A percentile compares a stretch with the other conserved stretches of the same genome.
phyloP scores from a whole-genome alignment of 1,140 invertebrate species.

The Euglossa dilemma region DNA sequence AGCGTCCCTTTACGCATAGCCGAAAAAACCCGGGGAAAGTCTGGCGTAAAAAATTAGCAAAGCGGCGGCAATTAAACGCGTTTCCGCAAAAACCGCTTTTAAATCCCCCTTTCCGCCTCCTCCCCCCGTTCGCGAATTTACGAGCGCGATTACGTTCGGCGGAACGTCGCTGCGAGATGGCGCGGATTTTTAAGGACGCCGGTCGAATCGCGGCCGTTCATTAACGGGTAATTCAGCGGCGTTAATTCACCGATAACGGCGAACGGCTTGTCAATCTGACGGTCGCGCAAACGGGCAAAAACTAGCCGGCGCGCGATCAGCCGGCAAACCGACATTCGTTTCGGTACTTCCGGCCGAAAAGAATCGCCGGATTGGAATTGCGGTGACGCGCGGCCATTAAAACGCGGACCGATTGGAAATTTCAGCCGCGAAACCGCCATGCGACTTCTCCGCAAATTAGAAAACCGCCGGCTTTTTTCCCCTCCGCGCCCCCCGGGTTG shows the following conservation, averaged over 20 bases:
- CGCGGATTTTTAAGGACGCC: not conserved
- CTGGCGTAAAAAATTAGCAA: too few relatives aligned
- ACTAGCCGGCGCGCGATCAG: not conserved
- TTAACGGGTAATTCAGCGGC: not conserved
- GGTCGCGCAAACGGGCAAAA: not conserved
- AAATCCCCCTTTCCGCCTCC: too few relatives aligned
- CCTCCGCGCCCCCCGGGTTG: too few relatives aligned
- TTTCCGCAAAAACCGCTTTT: too few relatives aligned
- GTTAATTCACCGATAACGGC: not conserved
- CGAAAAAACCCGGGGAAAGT: too few relatives aligned
- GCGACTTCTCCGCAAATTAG: slow-evolving; percentile 39
- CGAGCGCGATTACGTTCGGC: too few relatives aligned
- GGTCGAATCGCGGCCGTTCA: not conserved
- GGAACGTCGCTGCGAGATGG: not conserved
- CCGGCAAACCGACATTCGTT: slow-evolving; percentile 36
- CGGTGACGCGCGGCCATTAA: slow-evolving; percentile 7
- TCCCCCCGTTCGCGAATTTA: not conserved
- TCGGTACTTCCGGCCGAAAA: slow-evolving; percentile 16
- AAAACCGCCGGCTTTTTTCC: slow-evolving; percentile 24
- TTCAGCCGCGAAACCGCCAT: slow-evolving; percentile 14
- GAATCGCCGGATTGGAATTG: slow-evolving; percentile 47
- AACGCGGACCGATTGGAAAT: slow-evolving; percentile 40
- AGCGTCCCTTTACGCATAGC: too few relatives aligned
- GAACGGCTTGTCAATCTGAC: slow-evolving; percentile 17
- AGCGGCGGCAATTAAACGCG: too few relatives aligned